Evolutionary conservation across 2,113 vertebrate species (phyloP), one percentile per base, ranked within the genome.

Genomic region (Passer domesticus): DNA sequence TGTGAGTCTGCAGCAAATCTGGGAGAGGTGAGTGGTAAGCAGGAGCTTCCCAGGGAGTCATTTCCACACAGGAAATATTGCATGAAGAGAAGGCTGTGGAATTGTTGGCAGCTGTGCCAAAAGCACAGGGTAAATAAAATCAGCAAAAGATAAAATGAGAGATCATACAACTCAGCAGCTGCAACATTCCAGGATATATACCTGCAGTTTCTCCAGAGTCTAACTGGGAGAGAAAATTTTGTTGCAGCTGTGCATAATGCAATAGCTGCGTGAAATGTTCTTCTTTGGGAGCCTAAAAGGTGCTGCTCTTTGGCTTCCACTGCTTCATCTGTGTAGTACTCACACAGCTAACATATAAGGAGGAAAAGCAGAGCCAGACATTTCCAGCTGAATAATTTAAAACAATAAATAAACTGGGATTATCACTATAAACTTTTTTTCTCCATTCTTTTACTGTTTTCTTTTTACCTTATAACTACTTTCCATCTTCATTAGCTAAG

Each of bases 1-100:
- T 4, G 5, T 0, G 0, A 41, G n/a, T 49, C 52, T 56, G 13
- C 22, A 11, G 19, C 22, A 27, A 41, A 50, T 20, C 7, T 58
- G 31, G 63, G 52, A 64, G 73, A 72, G 22, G 10, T 37, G 43
- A 44, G 24, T 8, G 14, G 55, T 55, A n/a, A 31, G 21, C 31
- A 39, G 74, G 15, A 79, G 9, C 13, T 84, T 70, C 17, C 37
- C 3, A 1, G 17, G 3, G 35, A 22, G 6, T 27, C n/a, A 27
- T 58, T 84, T 46, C 56, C 18, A 12, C 19, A 78, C 19, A 56
- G 25, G 31, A 80, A 72, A 33, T 4, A 16, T 60, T 13, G 5
- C 18, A 11, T 39, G 39, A 73, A 18, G 46, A 60, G 53, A 47
- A 50, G 15, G 33, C 22, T 35, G 76, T 27, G 31, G 56, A 41